Evolutionary conservation across 2,888 invertebrate genomes (phyloP).

Genomic region (Icerya purchasi): DNA sequence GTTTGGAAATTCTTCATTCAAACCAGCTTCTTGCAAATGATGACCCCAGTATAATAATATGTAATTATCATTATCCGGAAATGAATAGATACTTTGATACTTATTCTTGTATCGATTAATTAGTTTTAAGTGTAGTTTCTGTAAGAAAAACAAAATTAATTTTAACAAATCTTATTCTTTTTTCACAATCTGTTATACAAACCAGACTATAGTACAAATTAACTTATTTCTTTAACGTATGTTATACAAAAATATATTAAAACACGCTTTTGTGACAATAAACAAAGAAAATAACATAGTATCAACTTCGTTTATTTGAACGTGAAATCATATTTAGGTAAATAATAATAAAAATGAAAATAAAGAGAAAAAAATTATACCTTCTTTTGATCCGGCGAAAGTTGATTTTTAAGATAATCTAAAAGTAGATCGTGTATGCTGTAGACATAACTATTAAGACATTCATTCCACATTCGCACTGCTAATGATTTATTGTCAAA

Average conservation of each 20-base stretch:
- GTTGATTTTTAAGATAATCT: conserved; percentile 34
- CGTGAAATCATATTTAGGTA: too few species aligned
- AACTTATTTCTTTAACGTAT: too few species aligned
- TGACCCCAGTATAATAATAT: conserved; percentile 49
- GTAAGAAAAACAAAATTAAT: conserved; percentile 19
- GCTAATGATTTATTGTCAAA: conserved; percentile 44
- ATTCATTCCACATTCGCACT: conserved; percentile 37
- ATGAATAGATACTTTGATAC: conserved; percentile 30
- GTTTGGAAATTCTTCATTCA: conserved; percentile 33
- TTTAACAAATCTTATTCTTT: too few species aligned
- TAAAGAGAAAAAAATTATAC: conserved; percentile 2
- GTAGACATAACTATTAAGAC: conserved; percentile 38
- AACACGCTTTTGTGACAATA: too few species aligned
- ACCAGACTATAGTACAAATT: too few species aligned
- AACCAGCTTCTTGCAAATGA: conserved; percentile 37
- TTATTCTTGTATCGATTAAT: conserved; percentile 34
- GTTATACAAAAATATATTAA: too few species aligned
- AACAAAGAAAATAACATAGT: conserved; percentile 13
- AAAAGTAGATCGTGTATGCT: conserved; percentile 47
- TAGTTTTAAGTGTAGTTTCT: conserved; percentile 34
- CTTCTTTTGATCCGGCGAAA: conserved; percentile 24
- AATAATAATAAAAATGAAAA: too few species aligned
- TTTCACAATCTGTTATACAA: too few species aligned
- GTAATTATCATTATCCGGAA: conserved; percentile 44
- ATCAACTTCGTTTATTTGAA: too few species aligned